Percentiles rank a stretch among this genome's conserved stretches.
phyloP scores from a whole-genome alignment of 2,113 vertebrate species.

The Circaetus gallicus region DNA sequence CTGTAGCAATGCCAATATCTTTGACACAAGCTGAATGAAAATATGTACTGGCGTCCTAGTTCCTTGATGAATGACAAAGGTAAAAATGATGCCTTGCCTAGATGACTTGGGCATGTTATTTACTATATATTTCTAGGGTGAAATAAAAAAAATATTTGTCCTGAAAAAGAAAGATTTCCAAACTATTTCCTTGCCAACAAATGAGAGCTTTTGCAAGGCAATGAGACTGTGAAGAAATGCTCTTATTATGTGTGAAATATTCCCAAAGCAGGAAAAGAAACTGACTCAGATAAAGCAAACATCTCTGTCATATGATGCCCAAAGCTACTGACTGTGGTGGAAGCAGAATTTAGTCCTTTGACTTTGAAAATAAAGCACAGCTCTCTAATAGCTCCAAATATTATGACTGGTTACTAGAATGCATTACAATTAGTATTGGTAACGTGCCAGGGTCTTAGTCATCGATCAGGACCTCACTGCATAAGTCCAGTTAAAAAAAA shows the following conservation, averaged over 20 bases:
- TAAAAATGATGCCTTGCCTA: neutral
- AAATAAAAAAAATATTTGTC: neutral
- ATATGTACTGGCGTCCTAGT: neutral
- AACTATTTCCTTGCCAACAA: neutral
- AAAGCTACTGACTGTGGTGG: neutral
- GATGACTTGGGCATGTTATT: neutral
- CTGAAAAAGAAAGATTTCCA: neutral
- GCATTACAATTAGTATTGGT: neutral
- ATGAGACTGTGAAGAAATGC: neutral
- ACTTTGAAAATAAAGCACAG: neutral
- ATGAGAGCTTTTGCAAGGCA: neutral
- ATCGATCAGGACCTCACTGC: neutral
- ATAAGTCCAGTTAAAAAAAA: neutral
- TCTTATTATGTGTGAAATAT: neutral
- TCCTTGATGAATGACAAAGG: neutral
- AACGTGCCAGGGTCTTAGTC: neutral
- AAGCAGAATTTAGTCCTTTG: neutral
- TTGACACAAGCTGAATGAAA: conserved; percentile 8
- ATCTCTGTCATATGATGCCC: neutral
- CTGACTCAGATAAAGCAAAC: neutral
- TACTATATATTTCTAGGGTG: neutral
- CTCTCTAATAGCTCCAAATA: neutral
- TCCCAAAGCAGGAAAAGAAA: neutral
- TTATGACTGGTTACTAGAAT: neutral
- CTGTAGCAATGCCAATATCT: conserved; percentile 15